Conservation (phyloP, 2,797 vertebrate genomes). For the Momotus momota region DNA sequence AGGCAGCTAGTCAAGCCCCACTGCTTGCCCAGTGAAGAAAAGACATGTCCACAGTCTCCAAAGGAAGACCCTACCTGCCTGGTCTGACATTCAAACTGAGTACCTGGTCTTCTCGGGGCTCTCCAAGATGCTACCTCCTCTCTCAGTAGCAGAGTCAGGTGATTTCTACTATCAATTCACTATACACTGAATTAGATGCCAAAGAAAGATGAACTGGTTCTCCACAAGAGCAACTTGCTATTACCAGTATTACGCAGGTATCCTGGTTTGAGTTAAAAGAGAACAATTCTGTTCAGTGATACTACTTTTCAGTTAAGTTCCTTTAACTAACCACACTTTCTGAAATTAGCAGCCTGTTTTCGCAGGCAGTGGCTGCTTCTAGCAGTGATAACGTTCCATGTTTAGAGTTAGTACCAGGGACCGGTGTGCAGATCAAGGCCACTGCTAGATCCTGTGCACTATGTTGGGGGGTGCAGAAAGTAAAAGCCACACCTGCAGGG, state of each 20-base stretch:
- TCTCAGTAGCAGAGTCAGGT: neutral
- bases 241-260: neutral
- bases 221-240: neutral
- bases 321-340: too few species aligned
- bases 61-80: neutral
- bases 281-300: too few species aligned
- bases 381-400: too few species aligned
- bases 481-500: too few species aligned
- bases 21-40: fast-evolving
- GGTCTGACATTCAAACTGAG: neutral
- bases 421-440: too few species aligned
- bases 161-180: neutral
- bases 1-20: neutral
- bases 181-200: neutral
- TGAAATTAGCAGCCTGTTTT: too few species aligned
- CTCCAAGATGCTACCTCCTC: neutral
- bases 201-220: neutral
- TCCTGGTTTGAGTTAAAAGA: too few species aligned
- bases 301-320: too few species aligned
- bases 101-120: neutral
- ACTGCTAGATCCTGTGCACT: too few species aligned
- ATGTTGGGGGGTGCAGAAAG: too few species aligned
- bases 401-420: too few species aligned
- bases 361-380: too few species aligned
- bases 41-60: neutral